phyloP scores from a whole-genome alignment of 2,797 vertebrate genomes.

The Sorex maritimensis region DNA sequence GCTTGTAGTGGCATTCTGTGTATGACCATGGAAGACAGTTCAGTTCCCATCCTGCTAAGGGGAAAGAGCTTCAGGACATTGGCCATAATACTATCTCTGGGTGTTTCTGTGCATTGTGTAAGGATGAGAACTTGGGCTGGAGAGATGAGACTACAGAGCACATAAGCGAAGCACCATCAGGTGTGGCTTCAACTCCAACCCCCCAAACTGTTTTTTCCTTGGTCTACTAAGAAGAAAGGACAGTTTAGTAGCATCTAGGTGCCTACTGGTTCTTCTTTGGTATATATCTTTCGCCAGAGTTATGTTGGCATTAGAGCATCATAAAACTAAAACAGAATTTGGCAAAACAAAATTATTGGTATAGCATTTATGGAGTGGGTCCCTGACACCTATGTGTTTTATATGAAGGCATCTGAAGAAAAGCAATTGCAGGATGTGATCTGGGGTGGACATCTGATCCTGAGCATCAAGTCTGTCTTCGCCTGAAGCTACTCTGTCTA shows the following conservation, averaged over 20 bases:
- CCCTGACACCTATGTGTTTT: slow-evolving; percentile 84
- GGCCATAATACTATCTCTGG: not conserved
- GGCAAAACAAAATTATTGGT: slow-evolving; percentile 79
- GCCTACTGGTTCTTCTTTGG: not conserved
- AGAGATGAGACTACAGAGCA: too few species aligned
- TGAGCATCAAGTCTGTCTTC: not conserved
- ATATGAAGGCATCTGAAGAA: slow-evolving; percentile 83
- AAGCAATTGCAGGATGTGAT: slow-evolving; percentile 74
- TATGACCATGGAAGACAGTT: not conserved
- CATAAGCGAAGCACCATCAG: too few species aligned
- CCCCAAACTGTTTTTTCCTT: not conserved
- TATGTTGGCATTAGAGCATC: slow-evolving; percentile 82
- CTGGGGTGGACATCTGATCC: slow-evolving; percentile 63
- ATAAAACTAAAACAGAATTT: slow-evolving; percentile 83
- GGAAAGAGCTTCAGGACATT: not conserved
- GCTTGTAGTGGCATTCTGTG: not conserved
- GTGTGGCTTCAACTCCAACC: too few species aligned
- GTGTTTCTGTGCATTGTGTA: not conserved
- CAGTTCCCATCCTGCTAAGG: not conserved
- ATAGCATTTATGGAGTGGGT: slow-evolving; percentile 83
- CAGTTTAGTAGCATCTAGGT: not conserved
- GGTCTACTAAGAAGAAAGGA: not conserved
- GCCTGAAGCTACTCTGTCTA: slow-evolving; percentile 16
- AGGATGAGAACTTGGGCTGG: not conserved
- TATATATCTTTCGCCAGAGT: slow-evolving; percentile 73